phyloP scores from a whole-genome alignment of 35 echinoderm and acorn worm genomes.

The Ophioderma brevispina region DNA sequence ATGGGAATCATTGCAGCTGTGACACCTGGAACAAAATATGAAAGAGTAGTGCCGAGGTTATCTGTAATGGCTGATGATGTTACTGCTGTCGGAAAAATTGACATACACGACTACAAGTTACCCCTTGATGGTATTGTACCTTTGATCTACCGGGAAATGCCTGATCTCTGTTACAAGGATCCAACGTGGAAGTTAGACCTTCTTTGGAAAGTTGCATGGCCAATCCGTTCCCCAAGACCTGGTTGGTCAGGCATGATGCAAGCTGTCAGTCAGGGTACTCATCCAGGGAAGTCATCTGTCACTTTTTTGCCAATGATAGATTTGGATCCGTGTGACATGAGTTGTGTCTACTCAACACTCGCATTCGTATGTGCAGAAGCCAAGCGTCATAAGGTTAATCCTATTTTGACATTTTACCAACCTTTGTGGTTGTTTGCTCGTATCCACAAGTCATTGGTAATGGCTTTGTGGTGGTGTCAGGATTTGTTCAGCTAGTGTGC shows the following conservation, averaged over 20 bases:
- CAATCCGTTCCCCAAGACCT: background rate
- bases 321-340: constrained; percentile 50
- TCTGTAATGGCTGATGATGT: constrained; percentile 38
- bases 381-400: constrained; percentile 19
- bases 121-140: background rate
- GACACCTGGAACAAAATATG: background rate
- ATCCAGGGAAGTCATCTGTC: constrained; percentile 52
- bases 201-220: constrained; percentile 28
- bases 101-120: background rate
- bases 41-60: constrained; percentile 6
- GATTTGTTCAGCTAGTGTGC: too few relatives aligned
- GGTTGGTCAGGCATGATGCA: constrained; percentile 69
- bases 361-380: constrained; percentile 41
- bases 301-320: constrained; percentile 50
- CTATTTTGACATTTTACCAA: background rate
- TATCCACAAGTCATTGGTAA: too few relatives aligned
- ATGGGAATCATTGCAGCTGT: constrained; percentile 53
- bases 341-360: constrained; percentile 62
- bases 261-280: constrained; percentile 13
- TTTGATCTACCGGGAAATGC: background rate
- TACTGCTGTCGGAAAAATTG: background rate
- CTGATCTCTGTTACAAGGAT: constrained; percentile 1
- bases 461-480: too few relatives aligned
- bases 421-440: constrained; percentile 53
- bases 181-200: constrained; percentile 21